These are phyloP conservation scores for Sinohyriopsis cumingii DNA, from an alignment of 2,888 invertebrate genomes.

Conservation along the genomic window DNA sequence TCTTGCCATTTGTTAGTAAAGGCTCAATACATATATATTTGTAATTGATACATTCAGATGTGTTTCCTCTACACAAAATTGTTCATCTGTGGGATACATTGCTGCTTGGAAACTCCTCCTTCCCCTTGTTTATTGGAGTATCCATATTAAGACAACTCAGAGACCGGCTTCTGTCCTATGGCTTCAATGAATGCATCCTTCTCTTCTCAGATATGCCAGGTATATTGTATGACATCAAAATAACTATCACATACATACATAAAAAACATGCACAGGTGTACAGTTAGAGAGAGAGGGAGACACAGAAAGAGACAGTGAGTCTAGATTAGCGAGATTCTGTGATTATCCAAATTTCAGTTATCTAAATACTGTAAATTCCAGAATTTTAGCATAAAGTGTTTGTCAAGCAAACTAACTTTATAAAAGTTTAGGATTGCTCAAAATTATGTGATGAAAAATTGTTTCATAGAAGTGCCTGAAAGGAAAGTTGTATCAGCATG, in stretches of 20 bases:
- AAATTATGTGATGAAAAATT: too few relatives aligned
- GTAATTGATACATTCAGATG: constrained; percentile 79
- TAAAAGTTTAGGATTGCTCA: too few relatives aligned
- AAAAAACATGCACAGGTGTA: neutral
- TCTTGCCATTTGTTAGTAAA: constrained; percentile 2
- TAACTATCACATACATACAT: neutral
- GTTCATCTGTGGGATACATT: constrained; percentile 98
- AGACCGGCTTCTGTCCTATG: constrained; percentile 80
- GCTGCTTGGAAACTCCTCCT: constrained; percentile 91
- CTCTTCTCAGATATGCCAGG: constrained; percentile 97
- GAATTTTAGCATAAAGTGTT: neutral
- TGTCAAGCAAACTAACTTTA: neutral
- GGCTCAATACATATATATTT: constrained; percentile 1
- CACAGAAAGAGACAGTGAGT: too few relatives aligned
- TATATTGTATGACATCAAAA: constrained; percentile 44
- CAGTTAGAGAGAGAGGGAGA: neutral
- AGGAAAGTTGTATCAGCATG: too few relatives aligned
- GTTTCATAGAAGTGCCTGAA: too few relatives aligned
- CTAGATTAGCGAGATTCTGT: too few relatives aligned
- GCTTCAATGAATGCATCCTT: constrained; percentile 98
- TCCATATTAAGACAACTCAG: constrained; percentile 90
- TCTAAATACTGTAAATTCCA: neutral
- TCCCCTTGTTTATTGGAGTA: constrained; percentile 95
- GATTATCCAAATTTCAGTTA: too few relatives aligned
- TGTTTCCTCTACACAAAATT: constrained; percentile 97